A percentile compares a stretch with the other conserved stretches of the same genome.
Conservation (phyloP, 2,888 invertebrate species). For the Trisateles emortualis region DNA sequence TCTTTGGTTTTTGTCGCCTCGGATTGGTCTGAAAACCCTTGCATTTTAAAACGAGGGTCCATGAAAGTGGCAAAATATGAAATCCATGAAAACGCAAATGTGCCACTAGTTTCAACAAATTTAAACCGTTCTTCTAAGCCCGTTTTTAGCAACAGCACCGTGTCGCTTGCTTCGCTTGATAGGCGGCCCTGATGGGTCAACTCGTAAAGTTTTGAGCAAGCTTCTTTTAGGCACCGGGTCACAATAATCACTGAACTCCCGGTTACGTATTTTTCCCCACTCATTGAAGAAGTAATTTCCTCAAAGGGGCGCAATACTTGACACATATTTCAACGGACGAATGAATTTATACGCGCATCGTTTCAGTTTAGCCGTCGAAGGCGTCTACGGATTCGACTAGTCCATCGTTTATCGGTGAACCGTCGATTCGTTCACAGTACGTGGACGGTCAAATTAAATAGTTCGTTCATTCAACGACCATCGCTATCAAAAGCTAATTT, state of each 20-base stretch:
- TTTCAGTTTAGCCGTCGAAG: no score
- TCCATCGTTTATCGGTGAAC: no score
- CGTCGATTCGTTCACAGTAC: no score
- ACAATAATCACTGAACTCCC: conserved; percentile 38
- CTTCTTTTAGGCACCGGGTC: conserved; percentile 14
- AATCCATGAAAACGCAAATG: conserved; percentile 12
- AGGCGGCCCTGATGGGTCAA: background rate
- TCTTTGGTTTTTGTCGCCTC: conserved; percentile 8
- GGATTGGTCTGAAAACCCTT: conserved; percentile 4
- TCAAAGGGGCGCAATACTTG: no score
- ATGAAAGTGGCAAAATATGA: no score
- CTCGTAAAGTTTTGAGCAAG: conserved; percentile 1
- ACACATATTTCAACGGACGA: no score
- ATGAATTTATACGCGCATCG: no score
- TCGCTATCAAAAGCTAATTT: no score
- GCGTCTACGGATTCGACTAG: no score
- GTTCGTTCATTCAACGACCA: no score
- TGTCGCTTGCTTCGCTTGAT: background rate
- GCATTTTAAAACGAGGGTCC: conserved; percentile 18
- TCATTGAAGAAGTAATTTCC: conserved; percentile 21
- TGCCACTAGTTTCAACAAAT: conserved; percentile 16
- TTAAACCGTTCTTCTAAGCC: conserved; percentile 13
- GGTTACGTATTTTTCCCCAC: conserved; percentile 40
- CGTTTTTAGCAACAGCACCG: conserved; percentile 8
- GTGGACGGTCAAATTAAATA: no score